Conservation (phyloP, 2,797 vertebrate species). For the Girardinus metallicus region DNA sequence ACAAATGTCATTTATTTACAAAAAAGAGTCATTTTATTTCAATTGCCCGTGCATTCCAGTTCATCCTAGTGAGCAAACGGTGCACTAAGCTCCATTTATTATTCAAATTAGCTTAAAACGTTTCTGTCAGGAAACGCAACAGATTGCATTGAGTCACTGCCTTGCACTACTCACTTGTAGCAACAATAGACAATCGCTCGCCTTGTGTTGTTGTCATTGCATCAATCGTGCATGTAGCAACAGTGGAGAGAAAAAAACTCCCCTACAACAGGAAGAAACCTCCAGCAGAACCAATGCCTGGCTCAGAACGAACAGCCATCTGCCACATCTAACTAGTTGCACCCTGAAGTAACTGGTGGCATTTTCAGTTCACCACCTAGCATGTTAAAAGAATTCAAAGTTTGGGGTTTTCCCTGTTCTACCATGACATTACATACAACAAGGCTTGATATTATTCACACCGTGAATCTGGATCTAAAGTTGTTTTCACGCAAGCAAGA, state of each 20-base stretch:
- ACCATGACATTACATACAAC: not conserved
- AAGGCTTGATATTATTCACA: not conserved
- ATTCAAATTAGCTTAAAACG: not conserved
- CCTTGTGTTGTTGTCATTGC: too few species aligned
- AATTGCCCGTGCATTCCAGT: not conserved
- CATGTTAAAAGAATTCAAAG: not conserved
- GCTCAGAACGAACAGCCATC: not conserved
- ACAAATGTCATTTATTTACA: not conserved
- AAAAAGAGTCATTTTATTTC: not conserved
- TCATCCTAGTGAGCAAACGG: not conserved
- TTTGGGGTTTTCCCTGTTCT: not conserved
- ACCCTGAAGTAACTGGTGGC: not conserved
- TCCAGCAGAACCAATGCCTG: not conserved
- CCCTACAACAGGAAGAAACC: not conserved
- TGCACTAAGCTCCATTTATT: not conserved
- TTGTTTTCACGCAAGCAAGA: not conserved
- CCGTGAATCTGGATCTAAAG: not conserved
- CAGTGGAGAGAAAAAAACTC: not conserved
- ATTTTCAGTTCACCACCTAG: not conserved
- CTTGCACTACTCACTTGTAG: not conserved
- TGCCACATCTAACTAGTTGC: not conserved
- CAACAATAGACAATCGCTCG: too few species aligned
- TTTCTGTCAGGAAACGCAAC: not conserved
- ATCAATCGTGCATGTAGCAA: too few species aligned
- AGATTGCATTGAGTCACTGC: not conserved